phyloP scores from a whole-genome alignment of 1,140 invertebrate species.

The Mylabris phalerata region DNA sequence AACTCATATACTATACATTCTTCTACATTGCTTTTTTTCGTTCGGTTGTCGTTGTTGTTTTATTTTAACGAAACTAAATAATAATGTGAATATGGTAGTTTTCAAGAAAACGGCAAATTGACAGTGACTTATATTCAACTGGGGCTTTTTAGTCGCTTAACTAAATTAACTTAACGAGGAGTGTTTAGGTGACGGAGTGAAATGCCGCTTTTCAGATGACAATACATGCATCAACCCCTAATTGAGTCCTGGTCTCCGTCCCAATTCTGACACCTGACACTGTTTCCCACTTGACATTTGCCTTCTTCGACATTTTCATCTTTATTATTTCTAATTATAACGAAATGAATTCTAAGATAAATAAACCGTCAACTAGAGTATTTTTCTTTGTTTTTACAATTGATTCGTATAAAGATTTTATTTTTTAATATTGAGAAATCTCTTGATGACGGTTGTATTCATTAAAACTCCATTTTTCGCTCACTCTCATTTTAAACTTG shows the following conservation, averaged over 20 bases:
- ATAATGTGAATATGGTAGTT: conserved; percentile 2
- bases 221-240: conserved; percentile 31
- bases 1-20: no score
- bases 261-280: conserved; percentile 31
- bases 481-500: no score
- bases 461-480: no score
- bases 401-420: no score
- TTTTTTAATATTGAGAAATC: no score
- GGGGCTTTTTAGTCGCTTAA: conserved; percentile 19
- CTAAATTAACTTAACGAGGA: conserved; percentile 35
- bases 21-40: no score
- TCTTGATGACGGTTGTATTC: no score
- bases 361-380: no score
- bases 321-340: conserved; percentile 12
- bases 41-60: no score
- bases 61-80: no score
- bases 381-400: no score
- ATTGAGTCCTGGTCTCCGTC: conserved; percentile 26
- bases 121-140: conserved; percentile 10
- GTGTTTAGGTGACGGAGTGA: conserved; percentile 33
- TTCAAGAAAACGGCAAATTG: conserved; percentile 13
- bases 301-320: conserved; percentile 21
- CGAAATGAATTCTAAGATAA: no score
- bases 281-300: conserved; percentile 26
- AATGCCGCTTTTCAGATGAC: conserved; percentile 23